phyloP scores from a whole-genome alignment of 1,140 invertebrate genomes.

The Zaprionus africanus region DNA sequence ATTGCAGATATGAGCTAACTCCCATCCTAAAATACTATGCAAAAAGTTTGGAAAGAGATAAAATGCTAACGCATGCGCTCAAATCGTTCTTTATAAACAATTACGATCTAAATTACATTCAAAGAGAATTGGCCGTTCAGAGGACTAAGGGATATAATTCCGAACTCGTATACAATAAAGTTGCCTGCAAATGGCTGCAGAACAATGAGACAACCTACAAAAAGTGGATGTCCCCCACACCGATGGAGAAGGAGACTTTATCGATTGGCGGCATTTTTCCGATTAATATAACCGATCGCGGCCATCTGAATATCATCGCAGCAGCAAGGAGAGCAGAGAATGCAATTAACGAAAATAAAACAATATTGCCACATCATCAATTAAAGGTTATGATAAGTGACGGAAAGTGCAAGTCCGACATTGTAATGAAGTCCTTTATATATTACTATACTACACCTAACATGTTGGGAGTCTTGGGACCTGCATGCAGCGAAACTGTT shows the following conservation, averaged over 20 bases:
- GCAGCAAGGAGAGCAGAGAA: slow-evolving; percentile 88
- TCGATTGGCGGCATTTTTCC: slow-evolving; percentile 93
- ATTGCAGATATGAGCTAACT: slow-evolving; percentile 88
- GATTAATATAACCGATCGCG: slow-evolving; percentile 86
- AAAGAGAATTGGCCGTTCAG: slow-evolving; percentile 11
- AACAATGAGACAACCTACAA: slow-evolving; percentile 85
- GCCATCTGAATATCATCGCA: slow-evolving; percentile 87
- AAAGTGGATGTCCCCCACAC: slow-evolving; percentile 85
- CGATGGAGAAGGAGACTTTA: slow-evolving; percentile 84
- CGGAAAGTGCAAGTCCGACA: slow-evolving; percentile 90
- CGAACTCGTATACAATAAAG: slow-evolving; percentile 73
- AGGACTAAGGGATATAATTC: not conserved
- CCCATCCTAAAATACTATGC: slow-evolving; percentile 89
- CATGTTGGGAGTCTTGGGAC: slow-evolving; percentile 91
- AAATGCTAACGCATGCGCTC: slow-evolving; percentile 85
- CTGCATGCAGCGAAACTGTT: slow-evolving; percentile 93
- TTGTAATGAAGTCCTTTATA: slow-evolving; percentile 92
- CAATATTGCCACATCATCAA: slow-evolving; percentile 87
- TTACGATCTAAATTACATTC: slow-evolving; percentile 22
- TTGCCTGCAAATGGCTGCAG: slow-evolving; percentile 90
- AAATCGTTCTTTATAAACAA: slow-evolving; percentile 51
- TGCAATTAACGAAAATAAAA: slow-evolving; percentile 88
- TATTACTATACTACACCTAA: slow-evolving; percentile 87
- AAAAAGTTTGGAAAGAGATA: slow-evolving; percentile 85
- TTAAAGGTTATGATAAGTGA: slow-evolving; percentile 87